Evolutionary conservation across 2,888 invertebrate species (phyloP).

Genomic region (Andrena minutula): DNA sequence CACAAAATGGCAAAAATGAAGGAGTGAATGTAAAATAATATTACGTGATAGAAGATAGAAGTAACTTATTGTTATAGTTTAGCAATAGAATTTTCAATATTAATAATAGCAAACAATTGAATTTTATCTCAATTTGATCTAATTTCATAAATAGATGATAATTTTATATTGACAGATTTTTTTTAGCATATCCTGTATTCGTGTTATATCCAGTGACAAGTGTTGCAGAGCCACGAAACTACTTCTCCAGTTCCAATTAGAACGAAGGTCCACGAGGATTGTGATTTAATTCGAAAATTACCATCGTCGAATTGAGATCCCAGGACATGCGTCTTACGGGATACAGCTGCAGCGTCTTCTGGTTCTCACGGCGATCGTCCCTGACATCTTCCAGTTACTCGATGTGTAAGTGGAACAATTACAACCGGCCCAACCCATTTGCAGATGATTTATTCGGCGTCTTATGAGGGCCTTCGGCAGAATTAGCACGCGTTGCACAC

Average conservation of each 20-base stretch:
- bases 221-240: not conserved
- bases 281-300: slow-evolving; percentile 38
- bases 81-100: too few relatives aligned
- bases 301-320: slow-evolving; percentile 20
- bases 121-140: too few relatives aligned
- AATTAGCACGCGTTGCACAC: slow-evolving; percentile 67
- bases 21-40: too few relatives aligned
- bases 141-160: too few relatives aligned
- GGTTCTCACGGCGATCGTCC: slow-evolving; percentile 56
- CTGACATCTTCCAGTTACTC: slow-evolving; percentile 55
- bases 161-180: too few relatives aligned
- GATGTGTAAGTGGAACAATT: slow-evolving; percentile 68
- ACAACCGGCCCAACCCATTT: slow-evolving; percentile 76
- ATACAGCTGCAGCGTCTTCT: slow-evolving; percentile 1
- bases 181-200: too few relatives aligned
- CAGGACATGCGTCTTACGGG: slow-evolving; percentile 28
- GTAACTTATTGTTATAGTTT: too few relatives aligned
- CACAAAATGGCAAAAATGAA: too few relatives aligned
- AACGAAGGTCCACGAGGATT: slow-evolving; percentile 8
- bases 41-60: too few relatives aligned
- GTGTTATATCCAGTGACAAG: too few relatives aligned
- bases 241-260: not conserved
- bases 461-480: slow-evolving; percentile 57
- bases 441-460: slow-evolving; percentile 74
- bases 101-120: too few relatives aligned